These are phyloP conservation scores for Sardinella longiceps DNA, from an alignment of 2,797 vertebrate species.

Conservation along the genomic window DNA sequence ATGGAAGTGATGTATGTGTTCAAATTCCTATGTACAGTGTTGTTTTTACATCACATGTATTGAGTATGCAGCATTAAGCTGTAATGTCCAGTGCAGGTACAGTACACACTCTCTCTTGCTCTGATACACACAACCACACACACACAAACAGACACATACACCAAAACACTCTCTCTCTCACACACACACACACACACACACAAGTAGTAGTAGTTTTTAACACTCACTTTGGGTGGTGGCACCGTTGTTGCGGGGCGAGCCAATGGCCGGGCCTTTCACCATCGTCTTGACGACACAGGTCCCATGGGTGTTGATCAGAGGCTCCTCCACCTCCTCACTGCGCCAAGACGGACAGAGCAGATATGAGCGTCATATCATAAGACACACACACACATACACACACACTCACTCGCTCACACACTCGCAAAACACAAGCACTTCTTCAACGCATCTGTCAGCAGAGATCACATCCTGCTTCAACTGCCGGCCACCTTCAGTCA, in stretches of 20 bases:
- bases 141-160: no score
- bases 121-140: neutral
- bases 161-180: no score
- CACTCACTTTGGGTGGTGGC: conserved; percentile 63
- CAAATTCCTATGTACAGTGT: neutral
- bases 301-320: conserved; percentile 57
- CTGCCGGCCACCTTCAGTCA: neutral
- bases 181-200: neutral
- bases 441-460: neutral
- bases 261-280: conserved; percentile 64
- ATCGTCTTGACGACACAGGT: conserved; percentile 67
- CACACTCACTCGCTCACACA: neutral
- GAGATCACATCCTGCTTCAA: neutral
- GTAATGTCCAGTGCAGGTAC: neutral
- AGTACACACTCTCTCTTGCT: neutral
- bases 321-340: conserved; percentile 74
- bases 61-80: neutral
- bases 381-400: neutral
- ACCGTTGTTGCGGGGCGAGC: conserved; percentile 33
- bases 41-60: neutral
- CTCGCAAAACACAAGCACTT: neutral
- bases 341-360: no score
- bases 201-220: no score
- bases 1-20: neutral
- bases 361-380: neutral